phyloP scores from a whole-genome alignment of 2,113 vertebrate species.

The Tachysurus vachellii region DNA sequence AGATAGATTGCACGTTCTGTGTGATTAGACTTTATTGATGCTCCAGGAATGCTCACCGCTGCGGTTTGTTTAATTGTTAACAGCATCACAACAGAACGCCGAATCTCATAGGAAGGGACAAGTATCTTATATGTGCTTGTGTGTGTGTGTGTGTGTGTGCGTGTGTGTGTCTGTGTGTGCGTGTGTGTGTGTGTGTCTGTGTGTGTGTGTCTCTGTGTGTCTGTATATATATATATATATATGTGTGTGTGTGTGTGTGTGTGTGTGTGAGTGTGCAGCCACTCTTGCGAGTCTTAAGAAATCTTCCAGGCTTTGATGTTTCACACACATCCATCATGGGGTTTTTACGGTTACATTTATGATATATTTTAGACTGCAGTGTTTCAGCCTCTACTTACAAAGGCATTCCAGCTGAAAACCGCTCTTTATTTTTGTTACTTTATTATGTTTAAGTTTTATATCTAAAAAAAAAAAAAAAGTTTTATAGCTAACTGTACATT shows the following conservation, averaged over 20 bases:
- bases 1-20: not conserved
- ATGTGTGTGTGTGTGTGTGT: not conserved
- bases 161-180: constrained; percentile 15
- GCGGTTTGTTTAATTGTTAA: constrained; percentile 20
- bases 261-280: constrained; percentile 3
- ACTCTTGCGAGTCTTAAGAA: constrained; percentile 10
- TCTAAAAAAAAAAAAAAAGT: no score
- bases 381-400: not conserved
- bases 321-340: not conserved
- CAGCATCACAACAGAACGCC: constrained; percentile 9
- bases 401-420: not conserved
- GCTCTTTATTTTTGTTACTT: not conserved
- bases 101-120: constrained; percentile 19
- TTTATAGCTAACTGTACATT: not conserved
- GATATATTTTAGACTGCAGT: constrained; percentile 8
- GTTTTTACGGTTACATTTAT: not conserved
- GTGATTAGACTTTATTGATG: not conserved
- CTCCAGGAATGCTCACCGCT: not conserved
- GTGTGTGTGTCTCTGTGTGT: constrained; percentile 13
- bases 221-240: no score
- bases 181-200: not conserved
- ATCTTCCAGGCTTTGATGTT: constrained; percentile 38
- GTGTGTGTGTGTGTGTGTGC: not conserved
- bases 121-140: constrained; percentile 21
- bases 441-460: not conserved